Base-by-base conservation (phyloP, 2,888 invertebrate genomes). In the Rhagonycha lutea region DNA sequence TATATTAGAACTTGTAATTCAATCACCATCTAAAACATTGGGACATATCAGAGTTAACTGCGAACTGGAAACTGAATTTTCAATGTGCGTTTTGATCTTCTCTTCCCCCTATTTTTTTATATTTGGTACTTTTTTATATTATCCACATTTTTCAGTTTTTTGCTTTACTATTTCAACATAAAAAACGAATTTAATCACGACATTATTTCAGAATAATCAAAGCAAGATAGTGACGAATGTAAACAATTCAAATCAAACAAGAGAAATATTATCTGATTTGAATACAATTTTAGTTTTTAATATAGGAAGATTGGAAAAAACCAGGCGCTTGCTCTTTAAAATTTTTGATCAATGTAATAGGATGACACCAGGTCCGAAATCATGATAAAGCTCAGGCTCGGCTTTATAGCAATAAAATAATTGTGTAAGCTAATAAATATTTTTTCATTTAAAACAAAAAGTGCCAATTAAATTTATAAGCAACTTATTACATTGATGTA, bases 401-500 rank as follows among this genome's bases (percentile, higher is more conserved):
- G 47, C 47, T 47, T 47, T 47, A 47, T n/a, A 47, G 47, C 47
- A 47, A 47, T 12, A 47, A 47, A 47, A 47, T 47, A 47, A 47
- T 47, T 23, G 63, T 26, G 63, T 23, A 23, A 14, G 26, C 26
- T 65, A 24, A 24, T 65, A 65, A 65, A 24, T 7, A 24, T n/a
- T 65, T 26, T 65, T 65, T 65, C 18, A 24, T n/a, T 65, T 65
- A 65, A 23, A 65, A 12, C 23, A 23, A 24, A 65, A 65, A 8
- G 23, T 65, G 63, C 26, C n/a, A 23, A 65, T 62, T 62, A 65
- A 24, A 24, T 65, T 23, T 65, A 24, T 65, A 65, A 65, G 26
- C 23, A 65, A 65, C 63, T 65, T 65, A 65, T 65, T 65, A 68
- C 61, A 72, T 72, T 72, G 68, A 72, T 68, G 68, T 72, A 72